Evolutionary conservation across 2,797 vertebrate species (phyloP), one percentile per base, ranked within the genome.

Genomic region (Characodon lateralis): DNA sequence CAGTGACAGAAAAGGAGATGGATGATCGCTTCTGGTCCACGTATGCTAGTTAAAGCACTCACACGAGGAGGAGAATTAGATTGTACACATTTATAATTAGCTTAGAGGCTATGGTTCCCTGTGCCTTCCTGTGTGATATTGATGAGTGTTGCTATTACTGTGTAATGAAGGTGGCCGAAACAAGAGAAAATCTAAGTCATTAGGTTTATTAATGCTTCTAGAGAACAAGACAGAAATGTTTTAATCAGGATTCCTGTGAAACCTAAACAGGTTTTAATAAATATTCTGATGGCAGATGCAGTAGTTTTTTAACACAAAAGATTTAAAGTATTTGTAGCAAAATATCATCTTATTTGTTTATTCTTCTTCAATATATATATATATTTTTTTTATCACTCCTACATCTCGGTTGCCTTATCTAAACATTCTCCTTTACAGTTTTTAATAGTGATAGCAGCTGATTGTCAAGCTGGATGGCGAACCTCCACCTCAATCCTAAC

Each of bases 1-100:
- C 73, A 73, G n/a, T 75, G 78, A 81, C 1, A n/a, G 76, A 84
- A 83, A 85, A 83, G 78, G 72, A 74, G 50, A 8, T 53, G 66
- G 72, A 66, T 58, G 59, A 77, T 63, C 0, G n/a, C 84, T 73
- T 78, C 72, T 68, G 80, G 82, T 69, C 73, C 75, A 79, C 71
- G 28, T 78, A 41, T 59, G 72, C 50, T 63, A 63, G 53, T 46
- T 70, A 81, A 73, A n/a, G 71, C 20, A 59, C 66, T 71, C 46
- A 59, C 53, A 81, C 26, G 20, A 56, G 7, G 39, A 76, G 20
- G 72, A 75, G n/a, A 72, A 66, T 70, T 50, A 0, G 65, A 78
- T 78, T 73, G 41, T 8, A 74, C 13, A 28, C 20, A 63, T 50
- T 71, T 46, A 31, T 28, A 53, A 22, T 68, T 22, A 69, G 41